A percentile compares a stretch with the other conserved stretches of the same genome.
phyloP scores from a whole-genome alignment of 2,888 invertebrate genomes.

The Erebia epiphron region DNA sequence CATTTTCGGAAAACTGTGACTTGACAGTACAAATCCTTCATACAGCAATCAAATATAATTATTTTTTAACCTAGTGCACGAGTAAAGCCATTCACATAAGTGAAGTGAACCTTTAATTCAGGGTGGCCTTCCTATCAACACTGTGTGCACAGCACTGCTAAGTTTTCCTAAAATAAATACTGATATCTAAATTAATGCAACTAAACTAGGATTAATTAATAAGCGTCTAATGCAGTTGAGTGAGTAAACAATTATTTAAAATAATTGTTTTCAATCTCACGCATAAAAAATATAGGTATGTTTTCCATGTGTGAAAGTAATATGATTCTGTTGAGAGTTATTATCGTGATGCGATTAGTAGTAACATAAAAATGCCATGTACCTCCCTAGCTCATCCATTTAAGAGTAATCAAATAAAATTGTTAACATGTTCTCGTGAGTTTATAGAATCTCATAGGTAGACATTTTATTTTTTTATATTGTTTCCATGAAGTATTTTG shows the following conservation, averaged over 20 bases:
- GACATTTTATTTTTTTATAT: constrained; percentile 55
- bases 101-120: background rate
- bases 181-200: background rate
- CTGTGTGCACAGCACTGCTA: constrained; percentile 1
- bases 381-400: constrained; percentile 36
- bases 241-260: constrained; percentile 6
- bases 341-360: constrained; percentile 30
- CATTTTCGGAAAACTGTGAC: too few species aligned
- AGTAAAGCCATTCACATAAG: too few species aligned
- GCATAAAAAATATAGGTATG: constrained; percentile 13
- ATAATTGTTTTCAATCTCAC: constrained; percentile 10
- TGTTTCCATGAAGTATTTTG: constrained; percentile 47
- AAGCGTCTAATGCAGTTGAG: constrained; percentile 33
- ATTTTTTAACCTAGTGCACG: too few species aligned
- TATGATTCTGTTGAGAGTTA: constrained; percentile 28
- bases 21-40: too few species aligned
- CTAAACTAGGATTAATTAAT: constrained; percentile 8
- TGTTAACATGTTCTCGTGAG: constrained; percentile 44
- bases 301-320: constrained; percentile 17
- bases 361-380: constrained; percentile 34
- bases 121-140: background rate
- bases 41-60: too few species aligned
- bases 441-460: constrained; percentile 56
- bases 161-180: constrained; percentile 8
- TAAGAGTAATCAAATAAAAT: constrained; percentile 36